Percentiles rank a stretch among this genome's conserved stretches.
Evolutionary conservation across 2,113 vertebrate genomes (phyloP).

Genomic region (Stigmatopora nigra): DNA sequence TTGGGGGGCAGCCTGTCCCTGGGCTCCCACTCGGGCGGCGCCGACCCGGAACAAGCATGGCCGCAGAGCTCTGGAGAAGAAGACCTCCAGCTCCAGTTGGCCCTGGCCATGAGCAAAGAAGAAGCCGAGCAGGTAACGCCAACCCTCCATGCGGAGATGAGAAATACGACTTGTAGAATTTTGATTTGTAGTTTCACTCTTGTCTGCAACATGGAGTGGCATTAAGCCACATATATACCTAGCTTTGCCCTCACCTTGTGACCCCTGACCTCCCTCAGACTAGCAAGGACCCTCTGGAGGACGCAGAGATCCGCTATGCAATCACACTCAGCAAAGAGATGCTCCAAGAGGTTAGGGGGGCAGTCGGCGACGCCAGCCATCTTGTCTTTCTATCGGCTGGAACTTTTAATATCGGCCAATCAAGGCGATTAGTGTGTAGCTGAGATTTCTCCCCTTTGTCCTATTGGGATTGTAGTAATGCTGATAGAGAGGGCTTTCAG

Average conservation of each 20-base stretch:
- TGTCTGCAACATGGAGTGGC: constrained; percentile 19
- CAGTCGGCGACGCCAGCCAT: constrained; percentile 38
- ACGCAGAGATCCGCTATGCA: constrained; percentile 84
- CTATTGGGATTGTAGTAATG: constrained; percentile 18
- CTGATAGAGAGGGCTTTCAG: constrained; percentile 20
- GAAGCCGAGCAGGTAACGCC: constrained; percentile 87
- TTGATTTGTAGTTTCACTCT: constrained; percentile 9
- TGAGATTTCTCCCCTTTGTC: constrained; percentile 24
- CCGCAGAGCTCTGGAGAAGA: constrained; percentile 88
- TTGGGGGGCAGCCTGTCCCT: constrained; percentile 61
- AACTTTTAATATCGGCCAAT: constrained; percentile 36
- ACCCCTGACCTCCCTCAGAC: constrained; percentile 70
- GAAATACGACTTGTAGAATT: neutral
- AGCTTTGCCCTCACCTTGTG: constrained; percentile 54
- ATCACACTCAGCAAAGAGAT: constrained; percentile 86
- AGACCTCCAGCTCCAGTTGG: constrained; percentile 85
- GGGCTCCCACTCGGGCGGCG: constrained; percentile 62
- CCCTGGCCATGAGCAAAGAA: constrained; percentile 91
- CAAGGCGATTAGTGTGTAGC: constrained; percentile 26
- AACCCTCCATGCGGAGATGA: neutral
- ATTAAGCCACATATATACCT: constrained; percentile 31
- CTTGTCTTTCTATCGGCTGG: constrained; percentile 46
- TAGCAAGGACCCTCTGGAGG: constrained; percentile 76
- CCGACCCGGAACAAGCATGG: constrained; percentile 84
- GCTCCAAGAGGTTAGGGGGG: constrained; percentile 83